Conservation (phyloP, 2,888 invertebrate genomes). For the Ophioninae sp. region DNA sequence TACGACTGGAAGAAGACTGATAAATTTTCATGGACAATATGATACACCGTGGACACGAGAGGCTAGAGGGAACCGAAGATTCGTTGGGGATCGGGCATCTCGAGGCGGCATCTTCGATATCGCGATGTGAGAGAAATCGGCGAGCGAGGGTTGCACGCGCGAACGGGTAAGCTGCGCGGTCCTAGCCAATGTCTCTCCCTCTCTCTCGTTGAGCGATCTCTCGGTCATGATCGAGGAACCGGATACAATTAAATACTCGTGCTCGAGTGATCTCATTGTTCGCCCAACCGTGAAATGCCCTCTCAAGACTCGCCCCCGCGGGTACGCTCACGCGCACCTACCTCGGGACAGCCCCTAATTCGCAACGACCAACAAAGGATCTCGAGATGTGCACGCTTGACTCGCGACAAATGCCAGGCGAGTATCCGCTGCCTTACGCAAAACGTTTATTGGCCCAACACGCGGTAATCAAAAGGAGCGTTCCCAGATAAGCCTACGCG, state of each 20-base stretch:
- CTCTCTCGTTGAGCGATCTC: conserved; percentile 29
- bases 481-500: conserved; percentile 2
- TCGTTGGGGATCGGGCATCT: conserved; percentile 3
- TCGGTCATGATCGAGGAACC: conserved; percentile 66
- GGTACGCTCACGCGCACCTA: conserved; percentile 34
- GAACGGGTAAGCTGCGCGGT: conserved; percentile 28
- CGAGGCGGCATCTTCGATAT: conserved; percentile 25
- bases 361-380: conserved; percentile 13
- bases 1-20: no score
- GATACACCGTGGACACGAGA: no score
- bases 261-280: conserved; percentile 73
- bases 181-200: neutral
- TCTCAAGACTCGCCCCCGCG: conserved; percentile 42
- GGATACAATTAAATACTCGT: conserved; percentile 76
- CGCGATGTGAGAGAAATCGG: conserved; percentile 68
- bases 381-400: conserved; percentile 67
- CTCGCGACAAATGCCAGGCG: conserved; percentile 55
- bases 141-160: conserved; percentile 73
- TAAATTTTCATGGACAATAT: no score
- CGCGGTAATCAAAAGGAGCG: conserved; percentile 36
- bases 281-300: conserved; percentile 52
- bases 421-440: conserved; percentile 10
- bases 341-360: neutral
- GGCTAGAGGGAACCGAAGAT: neutral
- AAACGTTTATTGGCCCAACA: conserved; percentile 72